phyloP scores from a whole-genome alignment of 2,888 invertebrate genomes.

The Taphrorychus bicolor region DNA sequence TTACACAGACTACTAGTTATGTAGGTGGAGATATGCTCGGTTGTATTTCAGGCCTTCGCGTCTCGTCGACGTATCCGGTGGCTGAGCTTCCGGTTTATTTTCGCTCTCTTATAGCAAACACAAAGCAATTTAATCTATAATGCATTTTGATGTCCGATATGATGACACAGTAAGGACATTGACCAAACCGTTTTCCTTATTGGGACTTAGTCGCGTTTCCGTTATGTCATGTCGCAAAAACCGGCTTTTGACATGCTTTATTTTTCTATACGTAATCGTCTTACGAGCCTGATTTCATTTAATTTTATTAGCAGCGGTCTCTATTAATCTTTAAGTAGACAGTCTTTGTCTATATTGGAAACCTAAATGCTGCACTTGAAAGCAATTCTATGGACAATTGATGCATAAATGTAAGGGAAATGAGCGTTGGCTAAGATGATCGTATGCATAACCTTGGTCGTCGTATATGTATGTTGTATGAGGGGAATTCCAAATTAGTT shows the following conservation, averaged over 20 bases:
- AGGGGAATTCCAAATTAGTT: not conserved
- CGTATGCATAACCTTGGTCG: constrained; percentile 17
- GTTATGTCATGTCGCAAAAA: not conserved
- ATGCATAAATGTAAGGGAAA: not conserved
- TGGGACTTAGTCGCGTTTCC: not conserved
- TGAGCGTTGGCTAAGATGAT: not conserved
- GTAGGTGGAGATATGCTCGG: constrained; percentile 41
- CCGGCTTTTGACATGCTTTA: not conserved
- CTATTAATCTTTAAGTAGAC: too few species aligned
- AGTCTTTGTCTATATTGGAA: not conserved
- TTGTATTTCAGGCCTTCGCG: too few species aligned
- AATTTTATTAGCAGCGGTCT: too few species aligned
- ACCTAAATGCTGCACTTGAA: too few species aligned
- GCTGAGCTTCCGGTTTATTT: constrained; percentile 37
- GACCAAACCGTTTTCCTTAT: constrained; percentile 18
- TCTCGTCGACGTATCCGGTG: constrained; percentile 30
- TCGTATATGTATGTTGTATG: not conserved
- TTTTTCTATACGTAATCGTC: not conserved
- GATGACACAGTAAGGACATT: constrained; percentile 24
- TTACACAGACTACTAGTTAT: not conserved
- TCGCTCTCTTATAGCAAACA: constrained; percentile 18
- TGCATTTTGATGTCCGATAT: constrained; percentile 28
- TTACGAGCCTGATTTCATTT: too few species aligned
- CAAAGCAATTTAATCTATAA: constrained; percentile 25
- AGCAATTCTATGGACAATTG: not conserved